These are phyloP conservation scores for Tapirus terrestris DNA, from an alignment of 2,113 vertebrate species.

Conservation along the genomic window DNA sequence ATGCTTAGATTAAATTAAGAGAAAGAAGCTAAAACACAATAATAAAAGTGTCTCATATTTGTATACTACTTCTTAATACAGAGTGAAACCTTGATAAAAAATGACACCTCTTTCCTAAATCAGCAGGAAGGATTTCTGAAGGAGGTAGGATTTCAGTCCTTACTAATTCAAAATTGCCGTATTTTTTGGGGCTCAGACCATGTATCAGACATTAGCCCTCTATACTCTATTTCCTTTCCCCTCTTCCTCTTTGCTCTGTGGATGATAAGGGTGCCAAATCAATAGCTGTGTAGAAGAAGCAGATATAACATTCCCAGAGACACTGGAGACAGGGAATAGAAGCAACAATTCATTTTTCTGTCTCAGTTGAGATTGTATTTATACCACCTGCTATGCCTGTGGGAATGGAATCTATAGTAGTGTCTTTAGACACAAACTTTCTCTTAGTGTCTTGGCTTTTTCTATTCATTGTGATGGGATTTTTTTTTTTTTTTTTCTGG, in stretches of 20 bases:
- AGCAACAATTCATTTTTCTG: slow-evolving; percentile 78
- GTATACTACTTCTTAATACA: background rate
- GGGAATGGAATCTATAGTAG: slow-evolving; percentile 78
- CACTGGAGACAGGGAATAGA: slow-evolving; percentile 66
- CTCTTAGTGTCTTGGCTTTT: slow-evolving; percentile 81
- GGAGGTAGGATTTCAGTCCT: slow-evolving; percentile 5
- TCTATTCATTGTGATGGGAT: slow-evolving; percentile 81
- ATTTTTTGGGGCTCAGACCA: slow-evolving; percentile 61
- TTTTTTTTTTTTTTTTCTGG: slow-evolving; percentile 71
- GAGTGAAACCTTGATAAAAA: background rate
- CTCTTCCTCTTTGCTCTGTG: slow-evolving; percentile 44
- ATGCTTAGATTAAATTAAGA: background rate
- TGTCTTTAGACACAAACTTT: slow-evolving; percentile 85
- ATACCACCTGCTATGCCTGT: slow-evolving; percentile 79
- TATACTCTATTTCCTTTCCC: slow-evolving; percentile 70
- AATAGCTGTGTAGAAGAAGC: slow-evolving; percentile 34
- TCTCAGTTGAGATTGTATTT: slow-evolving; percentile 78
- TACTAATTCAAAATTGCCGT: slow-evolving; percentile 68
- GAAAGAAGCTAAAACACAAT: background rate
- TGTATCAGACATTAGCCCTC: slow-evolving; percentile 68
- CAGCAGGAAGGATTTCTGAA: slow-evolving; percentile 40
- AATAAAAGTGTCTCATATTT: background rate
- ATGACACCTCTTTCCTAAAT: slow-evolving; percentile 16
- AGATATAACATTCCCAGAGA: slow-evolving; percentile 78
- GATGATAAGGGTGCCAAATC: slow-evolving; percentile 71